Evolutionary conservation across 1,140 invertebrate genomes (phyloP).

Genomic region (Antheraea mylitta): DNA sequence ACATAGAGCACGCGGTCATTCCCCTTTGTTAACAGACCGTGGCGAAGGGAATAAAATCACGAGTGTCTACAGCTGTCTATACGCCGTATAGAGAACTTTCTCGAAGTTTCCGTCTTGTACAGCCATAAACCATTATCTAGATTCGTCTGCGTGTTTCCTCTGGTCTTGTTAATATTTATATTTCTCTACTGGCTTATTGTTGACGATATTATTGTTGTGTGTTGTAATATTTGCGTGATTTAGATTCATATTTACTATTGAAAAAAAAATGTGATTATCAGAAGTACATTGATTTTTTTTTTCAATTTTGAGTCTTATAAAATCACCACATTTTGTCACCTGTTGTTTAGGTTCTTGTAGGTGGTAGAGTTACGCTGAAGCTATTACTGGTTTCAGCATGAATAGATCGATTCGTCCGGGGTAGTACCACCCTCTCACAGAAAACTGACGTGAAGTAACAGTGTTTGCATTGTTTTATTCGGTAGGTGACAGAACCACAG

Average conservation of each 20-base stretch:
- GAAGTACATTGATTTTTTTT: too few relatives aligned
- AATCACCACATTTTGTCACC: too few relatives aligned
- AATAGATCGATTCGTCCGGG: too few relatives aligned
- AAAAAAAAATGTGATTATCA: too few relatives aligned
- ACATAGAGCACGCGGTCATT: background rate
- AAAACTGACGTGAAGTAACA: too few relatives aligned
- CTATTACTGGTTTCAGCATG: too few relatives aligned
- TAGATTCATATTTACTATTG: background rate
- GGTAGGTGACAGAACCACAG: too few relatives aligned
- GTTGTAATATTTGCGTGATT: background rate
- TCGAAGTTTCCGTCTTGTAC: constrained; percentile 5
- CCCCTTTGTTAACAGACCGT: constrained; percentile 3
- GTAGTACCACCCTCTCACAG: too few relatives aligned
- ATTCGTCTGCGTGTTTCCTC: constrained; percentile 7
- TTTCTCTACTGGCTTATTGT: background rate
- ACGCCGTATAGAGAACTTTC: constrained; percentile 7
- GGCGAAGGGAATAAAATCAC: constrained; percentile 2
- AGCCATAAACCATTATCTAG: constrained; percentile 7
- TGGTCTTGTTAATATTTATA: background rate
- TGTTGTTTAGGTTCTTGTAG: too few relatives aligned
- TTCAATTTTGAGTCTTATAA: too few relatives aligned
- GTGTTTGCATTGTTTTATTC: too few relatives aligned
- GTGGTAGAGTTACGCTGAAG: too few relatives aligned
- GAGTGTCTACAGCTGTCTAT: background rate
- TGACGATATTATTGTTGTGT: background rate